Evolutionary conservation across 2,888 invertebrate species (phyloP), one percentile per base, ranked within the genome.

Genomic region (Trachelus troglodyta): DNA sequence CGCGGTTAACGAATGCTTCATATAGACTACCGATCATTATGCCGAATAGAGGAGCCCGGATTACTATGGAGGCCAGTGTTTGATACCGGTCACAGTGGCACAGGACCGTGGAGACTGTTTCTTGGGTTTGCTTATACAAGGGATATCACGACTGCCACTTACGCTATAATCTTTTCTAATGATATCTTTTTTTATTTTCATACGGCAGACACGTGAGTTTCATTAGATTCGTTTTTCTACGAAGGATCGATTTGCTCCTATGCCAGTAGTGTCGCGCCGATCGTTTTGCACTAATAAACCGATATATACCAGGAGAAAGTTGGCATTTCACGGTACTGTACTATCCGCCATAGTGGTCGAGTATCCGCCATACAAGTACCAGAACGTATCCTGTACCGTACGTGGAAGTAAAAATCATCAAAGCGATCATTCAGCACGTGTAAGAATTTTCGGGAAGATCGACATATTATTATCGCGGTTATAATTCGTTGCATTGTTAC

Each of bases 1-100:
- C 69, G 75, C 77, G 77, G 77, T 75, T 80, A 82, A 82, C 79
- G 80, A 80, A 81, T 78, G 80, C 78, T 76, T 76, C 75, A 76
- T 76, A 76, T 71, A 71, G 71, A 12, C 71, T 71, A 6, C 34
- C 34, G 34, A 71, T 71, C 71, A 71, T 71, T 34, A 34, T 34
- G 71, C 34, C 71, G 71, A 71, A 71, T 71, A 31, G 31, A 23
- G 71, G 71, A 71, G 71, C 56, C 9, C 23, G 56, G 71, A 23
- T 31, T 33, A 71, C 71, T 31, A 12, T 34, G 71, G 31, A 71
- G 11, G 71, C 34, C 71, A 23, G 31, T 31, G 31, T 31, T 31
- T 23, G 71, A 34, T 31, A 34, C 71, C 31, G 71, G 33, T 31
- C 71, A 34, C 71, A 34, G 33, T 71, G 71, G 3, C 69, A 33